A percentile compares a stretch with the other conserved stretches of the same genome.
These are phyloP conservation scores for Acronicta alni DNA, from an alignment of 2,888 invertebrate genomes.

Conservation along the genomic window DNA sequence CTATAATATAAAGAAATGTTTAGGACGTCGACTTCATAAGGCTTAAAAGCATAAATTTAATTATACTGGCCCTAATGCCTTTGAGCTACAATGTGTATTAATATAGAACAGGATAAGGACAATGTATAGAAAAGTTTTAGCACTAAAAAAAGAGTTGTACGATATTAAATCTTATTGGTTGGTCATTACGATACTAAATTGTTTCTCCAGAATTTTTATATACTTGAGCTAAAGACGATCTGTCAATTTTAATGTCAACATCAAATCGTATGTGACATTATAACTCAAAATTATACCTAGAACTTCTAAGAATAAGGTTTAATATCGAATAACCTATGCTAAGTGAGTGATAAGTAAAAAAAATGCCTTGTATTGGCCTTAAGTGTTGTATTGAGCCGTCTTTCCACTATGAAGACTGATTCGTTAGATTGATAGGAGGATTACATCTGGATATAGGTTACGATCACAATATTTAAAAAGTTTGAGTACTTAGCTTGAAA, in stretches of 20 bases:
- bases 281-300: neutral
- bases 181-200: neutral
- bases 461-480: constrained; percentile 14
- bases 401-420: constrained; percentile 71
- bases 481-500: too few species aligned
- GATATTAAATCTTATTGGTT: constrained; percentile 23
- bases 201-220: too few species aligned
- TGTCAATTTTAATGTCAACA: too few species aligned
- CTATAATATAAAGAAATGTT: constrained; percentile 23
- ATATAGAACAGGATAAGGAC: constrained; percentile 8
- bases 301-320: constrained; percentile 18
- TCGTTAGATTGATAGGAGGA: constrained; percentile 50
- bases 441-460: constrained; percentile 44
- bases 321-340: constrained; percentile 17
- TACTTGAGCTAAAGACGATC: too few species aligned
- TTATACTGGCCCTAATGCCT: neutral
- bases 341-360: constrained; percentile 39
- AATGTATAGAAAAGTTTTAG: constrained; percentile 6
- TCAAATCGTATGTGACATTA: too few species aligned
- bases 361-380: constrained; percentile 64
- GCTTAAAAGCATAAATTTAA: too few species aligned
- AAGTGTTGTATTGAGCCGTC: constrained; percentile 55
- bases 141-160: constrained; percentile 12
- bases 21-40: neutral
- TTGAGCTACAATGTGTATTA: neutral